phyloP scores from a whole-genome alignment of 2,888 invertebrate genomes.

The Eupithecia vulgata region DNA sequence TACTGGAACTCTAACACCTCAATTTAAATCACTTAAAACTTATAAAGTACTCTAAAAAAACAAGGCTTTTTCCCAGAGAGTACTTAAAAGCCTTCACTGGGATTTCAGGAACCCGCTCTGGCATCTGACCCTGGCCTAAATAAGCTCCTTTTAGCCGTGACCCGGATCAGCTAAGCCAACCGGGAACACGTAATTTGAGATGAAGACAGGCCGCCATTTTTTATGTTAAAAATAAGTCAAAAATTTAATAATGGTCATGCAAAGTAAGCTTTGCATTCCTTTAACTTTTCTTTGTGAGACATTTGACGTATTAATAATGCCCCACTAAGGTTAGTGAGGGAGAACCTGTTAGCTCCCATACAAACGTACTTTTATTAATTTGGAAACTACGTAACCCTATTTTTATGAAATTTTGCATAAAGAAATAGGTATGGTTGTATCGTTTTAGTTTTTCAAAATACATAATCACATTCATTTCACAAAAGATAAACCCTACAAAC shows the following conservation, averaged over 20 bases:
- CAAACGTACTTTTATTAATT: too few species aligned
- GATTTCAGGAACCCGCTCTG: background rate
- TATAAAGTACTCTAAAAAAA: background rate
- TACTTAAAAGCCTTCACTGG: background rate
- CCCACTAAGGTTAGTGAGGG: too few species aligned
- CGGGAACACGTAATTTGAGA: background rate
- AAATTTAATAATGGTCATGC: too few species aligned
- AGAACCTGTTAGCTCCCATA: too few species aligned
- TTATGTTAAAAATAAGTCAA: background rate
- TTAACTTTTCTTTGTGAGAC: too few species aligned
- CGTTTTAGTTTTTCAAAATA: too few species aligned
- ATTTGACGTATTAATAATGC: too few species aligned
- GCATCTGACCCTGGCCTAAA: slow-evolving; percentile 10
- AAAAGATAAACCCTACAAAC: background rate
- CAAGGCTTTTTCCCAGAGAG: background rate
- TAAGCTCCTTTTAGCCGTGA: slow-evolving; percentile 12
- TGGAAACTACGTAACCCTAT: too few species aligned
- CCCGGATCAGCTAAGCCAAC: background rate
- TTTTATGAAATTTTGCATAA: too few species aligned
- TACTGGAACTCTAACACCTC: background rate
- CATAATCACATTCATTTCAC: too few species aligned
- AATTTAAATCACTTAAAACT: background rate
- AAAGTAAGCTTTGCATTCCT: too few species aligned
- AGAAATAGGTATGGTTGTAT: too few species aligned
- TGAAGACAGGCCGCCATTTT: background rate